phyloP scores from a whole-genome alignment of 1,140 invertebrate genomes.

The Aradophagus sp. region DNA sequence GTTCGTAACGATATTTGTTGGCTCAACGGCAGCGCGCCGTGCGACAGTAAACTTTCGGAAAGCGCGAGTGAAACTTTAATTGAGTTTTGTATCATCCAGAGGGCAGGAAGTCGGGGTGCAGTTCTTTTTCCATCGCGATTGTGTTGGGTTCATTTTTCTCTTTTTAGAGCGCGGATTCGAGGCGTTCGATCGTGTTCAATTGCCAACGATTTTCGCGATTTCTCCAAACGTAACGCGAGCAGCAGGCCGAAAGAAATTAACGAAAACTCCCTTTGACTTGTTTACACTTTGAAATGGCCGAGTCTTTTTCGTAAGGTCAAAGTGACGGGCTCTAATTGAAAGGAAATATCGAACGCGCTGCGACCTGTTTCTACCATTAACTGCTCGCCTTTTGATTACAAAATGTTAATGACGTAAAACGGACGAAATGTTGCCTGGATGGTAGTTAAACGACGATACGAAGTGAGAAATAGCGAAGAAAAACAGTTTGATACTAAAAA shows the following conservation, averaged over 20 bases:
- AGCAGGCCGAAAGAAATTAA: too few species aligned
- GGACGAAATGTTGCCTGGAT: too few species aligned
- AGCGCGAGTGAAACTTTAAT: conserved; percentile 46
- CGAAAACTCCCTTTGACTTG: conserved; percentile 5
- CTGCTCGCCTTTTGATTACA: too few species aligned
- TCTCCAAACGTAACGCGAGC: not conserved
- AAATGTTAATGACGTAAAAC: too few species aligned
- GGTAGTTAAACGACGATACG: too few species aligned
- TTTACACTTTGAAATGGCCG: conserved; percentile 16
- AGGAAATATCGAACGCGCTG: too few species aligned
- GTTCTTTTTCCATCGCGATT: conserved; percentile 25
- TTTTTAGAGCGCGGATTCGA: conserved; percentile 5
- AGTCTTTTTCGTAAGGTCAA: too few species aligned
- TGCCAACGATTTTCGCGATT: conserved; percentile 11
- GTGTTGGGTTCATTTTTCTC: conserved; percentile 25
- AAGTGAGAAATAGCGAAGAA: too few species aligned
- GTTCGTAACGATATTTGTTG: conserved; percentile 20
- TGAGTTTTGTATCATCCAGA: conserved; percentile 49
- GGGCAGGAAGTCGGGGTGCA: conserved; percentile 8
- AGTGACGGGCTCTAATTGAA: too few species aligned
- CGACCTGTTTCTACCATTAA: too few species aligned
- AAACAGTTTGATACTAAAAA: too few species aligned
- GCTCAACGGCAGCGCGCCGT: conserved; percentile 1
- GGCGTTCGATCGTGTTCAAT: conserved; percentile 19
- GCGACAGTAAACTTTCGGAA: conserved; percentile 26